Conservation (phyloP, 2,888 invertebrate species). For the Sturmia bella region DNA sequence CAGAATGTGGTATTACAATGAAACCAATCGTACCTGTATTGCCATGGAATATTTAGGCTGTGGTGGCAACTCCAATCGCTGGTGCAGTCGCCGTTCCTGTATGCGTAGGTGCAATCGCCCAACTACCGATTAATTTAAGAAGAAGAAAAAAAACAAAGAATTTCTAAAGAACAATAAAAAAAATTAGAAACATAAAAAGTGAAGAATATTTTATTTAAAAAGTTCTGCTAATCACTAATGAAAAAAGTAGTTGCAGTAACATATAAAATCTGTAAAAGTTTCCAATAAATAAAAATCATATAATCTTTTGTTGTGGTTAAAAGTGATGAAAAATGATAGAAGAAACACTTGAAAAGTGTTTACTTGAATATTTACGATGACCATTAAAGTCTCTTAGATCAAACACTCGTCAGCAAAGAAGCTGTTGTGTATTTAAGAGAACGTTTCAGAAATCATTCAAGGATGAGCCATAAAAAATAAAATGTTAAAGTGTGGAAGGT, state of each 20-base stretch:
- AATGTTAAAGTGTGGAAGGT: too few relatives aligned
- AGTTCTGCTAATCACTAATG: too few relatives aligned
- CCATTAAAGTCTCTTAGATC: slow-evolving; percentile 13
- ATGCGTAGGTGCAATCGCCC: neutral
- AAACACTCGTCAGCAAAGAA: neutral
- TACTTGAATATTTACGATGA: slow-evolving; percentile 37
- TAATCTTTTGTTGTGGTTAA: neutral
- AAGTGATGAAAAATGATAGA: neutral
- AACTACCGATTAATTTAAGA: neutral
- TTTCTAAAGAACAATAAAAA: too few relatives aligned
- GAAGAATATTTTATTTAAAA: too few relatives aligned
- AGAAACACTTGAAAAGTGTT: neutral
- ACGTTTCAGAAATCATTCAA: neutral
- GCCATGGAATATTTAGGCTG: slow-evolving; percentile 48
- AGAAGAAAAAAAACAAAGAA: too few relatives aligned
- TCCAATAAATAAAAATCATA: neutral
- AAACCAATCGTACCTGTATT: slow-evolving; percentile 9
- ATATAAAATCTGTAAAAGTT: too few relatives aligned
- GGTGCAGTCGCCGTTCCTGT: slow-evolving; percentile 36
- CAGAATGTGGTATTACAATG: slow-evolving; percentile 56
- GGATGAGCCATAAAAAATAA: neutral
- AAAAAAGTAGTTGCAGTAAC: too few relatives aligned
- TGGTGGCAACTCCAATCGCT: slow-evolving; percentile 61
- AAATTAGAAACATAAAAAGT: too few relatives aligned
- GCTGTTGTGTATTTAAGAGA: neutral